Conservation (phyloP, 2,113 vertebrate genomes). For the Rhinolophus sinicus region DNA sequence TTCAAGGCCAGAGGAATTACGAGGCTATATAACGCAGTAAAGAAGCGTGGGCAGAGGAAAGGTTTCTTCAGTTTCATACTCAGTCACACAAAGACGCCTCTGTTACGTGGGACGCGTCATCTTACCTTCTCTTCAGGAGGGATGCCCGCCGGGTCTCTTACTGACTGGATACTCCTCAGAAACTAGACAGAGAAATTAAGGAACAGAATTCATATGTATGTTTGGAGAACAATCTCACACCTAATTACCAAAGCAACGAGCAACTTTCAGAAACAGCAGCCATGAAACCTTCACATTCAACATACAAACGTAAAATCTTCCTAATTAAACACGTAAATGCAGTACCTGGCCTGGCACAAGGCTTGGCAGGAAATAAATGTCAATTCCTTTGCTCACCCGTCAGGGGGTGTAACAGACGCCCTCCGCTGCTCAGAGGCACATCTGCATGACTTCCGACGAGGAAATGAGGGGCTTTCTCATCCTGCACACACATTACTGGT, state of each 20-base stretch:
- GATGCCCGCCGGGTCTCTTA: constrained; percentile 89
- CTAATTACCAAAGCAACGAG: not conserved
- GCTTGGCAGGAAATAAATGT: not conserved
- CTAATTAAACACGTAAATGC: not conserved
- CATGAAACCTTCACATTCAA: not conserved
- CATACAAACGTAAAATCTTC: not conserved
- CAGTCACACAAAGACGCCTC: not conserved
- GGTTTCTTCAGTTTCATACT: not conserved
- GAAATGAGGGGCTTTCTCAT: too few species aligned
- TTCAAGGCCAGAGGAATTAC: not conserved
- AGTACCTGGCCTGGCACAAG: not conserved
- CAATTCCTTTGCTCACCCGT: not conserved
- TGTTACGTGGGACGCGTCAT: not conserved
- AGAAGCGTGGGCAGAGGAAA: not conserved
- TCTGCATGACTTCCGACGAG: not conserved
- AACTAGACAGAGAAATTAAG: constrained; percentile 86
- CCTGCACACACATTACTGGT: not conserved
- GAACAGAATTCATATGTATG: not conserved
- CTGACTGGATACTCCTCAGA: constrained; percentile 88
- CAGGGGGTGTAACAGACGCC: not conserved
- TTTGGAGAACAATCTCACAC: not conserved
- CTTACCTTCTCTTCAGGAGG: constrained; percentile 95
- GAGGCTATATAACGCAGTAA: not conserved
- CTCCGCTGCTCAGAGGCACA: not conserved
- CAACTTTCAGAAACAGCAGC: not conserved